Percentiles rank a stretch among this genome's conserved stretches.
phyloP scores from a whole-genome alignment of 2,888 invertebrate species.

The Drosophila suboccidentalis region DNA sequence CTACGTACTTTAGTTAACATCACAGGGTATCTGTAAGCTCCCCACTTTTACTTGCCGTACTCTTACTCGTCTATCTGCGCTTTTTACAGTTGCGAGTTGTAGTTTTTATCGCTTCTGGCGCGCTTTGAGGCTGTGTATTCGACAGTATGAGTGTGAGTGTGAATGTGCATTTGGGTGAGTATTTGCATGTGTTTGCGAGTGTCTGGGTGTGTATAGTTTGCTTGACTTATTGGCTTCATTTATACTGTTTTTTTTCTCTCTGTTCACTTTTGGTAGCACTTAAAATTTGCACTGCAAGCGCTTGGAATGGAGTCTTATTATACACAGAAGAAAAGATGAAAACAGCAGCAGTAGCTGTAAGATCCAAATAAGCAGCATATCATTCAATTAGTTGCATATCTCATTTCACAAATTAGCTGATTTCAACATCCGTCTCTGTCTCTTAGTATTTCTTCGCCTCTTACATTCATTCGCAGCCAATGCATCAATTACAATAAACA shows the following conservation, averaged over 20 bases:
- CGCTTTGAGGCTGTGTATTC: constrained; percentile 23
- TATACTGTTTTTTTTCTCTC: constrained; percentile 12
- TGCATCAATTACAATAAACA: constrained; percentile 8
- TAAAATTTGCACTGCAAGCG: constrained; percentile 29
- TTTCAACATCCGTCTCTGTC: constrained; percentile 33
- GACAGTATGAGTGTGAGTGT: not conserved
- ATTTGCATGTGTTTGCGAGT: not conserved
- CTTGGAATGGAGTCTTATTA: constrained; percentile 15
- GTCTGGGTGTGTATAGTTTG: constrained; percentile 3
- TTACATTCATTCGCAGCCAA: constrained; percentile 20
- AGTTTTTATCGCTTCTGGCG: constrained; percentile 38
- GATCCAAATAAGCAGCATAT: constrained; percentile 28
- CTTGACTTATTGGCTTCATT: constrained; percentile 23
- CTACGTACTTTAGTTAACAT: not conserved
- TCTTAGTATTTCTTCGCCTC: constrained; percentile 7
- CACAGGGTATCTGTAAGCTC: constrained; percentile 15
- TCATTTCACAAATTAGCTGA: constrained; percentile 44
- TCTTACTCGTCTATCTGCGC: constrained; percentile 13
- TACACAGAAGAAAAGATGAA: not conserved
- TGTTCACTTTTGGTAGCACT: constrained; percentile 31
- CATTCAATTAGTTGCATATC: constrained; percentile 50
- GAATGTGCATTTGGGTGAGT: not conserved
- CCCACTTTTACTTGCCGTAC: not conserved
- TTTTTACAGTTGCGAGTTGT: constrained; percentile 51
- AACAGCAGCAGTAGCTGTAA: not conserved